Evolutionary conservation across 2,113 vertebrate genomes (phyloP).

Genomic region (Ivindomyrus marchei): DNA sequence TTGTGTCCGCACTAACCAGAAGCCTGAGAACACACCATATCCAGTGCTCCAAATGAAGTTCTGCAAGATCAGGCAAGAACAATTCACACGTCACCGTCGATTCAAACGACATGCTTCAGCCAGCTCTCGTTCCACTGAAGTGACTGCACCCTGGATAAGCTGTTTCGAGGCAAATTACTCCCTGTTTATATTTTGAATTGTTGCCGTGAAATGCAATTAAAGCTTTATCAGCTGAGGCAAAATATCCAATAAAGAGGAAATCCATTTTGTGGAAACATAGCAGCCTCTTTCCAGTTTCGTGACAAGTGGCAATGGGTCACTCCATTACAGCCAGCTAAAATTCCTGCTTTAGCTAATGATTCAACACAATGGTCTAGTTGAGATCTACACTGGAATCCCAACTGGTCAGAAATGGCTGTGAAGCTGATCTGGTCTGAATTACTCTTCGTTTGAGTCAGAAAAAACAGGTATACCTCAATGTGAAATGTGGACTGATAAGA

Average conservation of each 20-base stretch:
- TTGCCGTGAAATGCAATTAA: conserved; percentile 58
- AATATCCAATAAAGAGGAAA: conserved; percentile 19
- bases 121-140: conserved; percentile 3
- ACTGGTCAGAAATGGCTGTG: background rate
- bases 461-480: background rate
- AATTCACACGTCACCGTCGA: background rate
- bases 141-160: background rate
- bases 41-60: background rate
- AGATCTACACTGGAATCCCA: background rate
- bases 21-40: background rate
- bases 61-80: background rate
- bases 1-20: conserved; percentile 2
- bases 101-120: background rate
- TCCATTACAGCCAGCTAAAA: background rate
- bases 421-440: background rate
- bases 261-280: background rate
- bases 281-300: background rate
- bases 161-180: conserved; percentile 40
- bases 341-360: background rate
- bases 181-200: conserved; percentile 55
- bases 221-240: conserved; percentile 40
- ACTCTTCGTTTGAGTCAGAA: background rate
- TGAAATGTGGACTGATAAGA: background rate
- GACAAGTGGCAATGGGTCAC: background rate
- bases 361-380: background rate